A percentile compares a stretch with the other conserved stretches of the same genome.
Evolutionary conservation across 2,797 vertebrate genomes (phyloP).

Genomic region (Melanotaenia trifasciata): DNA sequence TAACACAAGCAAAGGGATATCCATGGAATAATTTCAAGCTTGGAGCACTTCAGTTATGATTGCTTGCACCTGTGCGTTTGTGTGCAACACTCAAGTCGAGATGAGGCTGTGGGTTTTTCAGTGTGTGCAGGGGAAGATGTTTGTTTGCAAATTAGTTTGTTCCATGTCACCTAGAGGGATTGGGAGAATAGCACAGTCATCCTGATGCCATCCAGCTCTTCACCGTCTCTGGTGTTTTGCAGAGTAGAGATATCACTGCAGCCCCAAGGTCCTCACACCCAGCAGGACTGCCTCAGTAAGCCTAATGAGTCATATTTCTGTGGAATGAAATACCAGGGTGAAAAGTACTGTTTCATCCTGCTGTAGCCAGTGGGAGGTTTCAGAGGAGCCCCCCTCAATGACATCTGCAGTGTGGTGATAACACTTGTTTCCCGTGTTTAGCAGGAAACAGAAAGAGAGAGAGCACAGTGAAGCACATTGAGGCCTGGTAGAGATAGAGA

Average conservation of each 20-base stretch:
- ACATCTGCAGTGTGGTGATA: constrained; percentile 80
- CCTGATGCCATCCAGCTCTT: constrained; percentile 51
- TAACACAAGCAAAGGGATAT: constrained; percentile 14
- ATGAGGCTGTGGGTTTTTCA: background rate
- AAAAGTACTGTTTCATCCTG: constrained; percentile 47
- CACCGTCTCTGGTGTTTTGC: constrained; percentile 42
- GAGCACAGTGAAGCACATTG: constrained; percentile 37
- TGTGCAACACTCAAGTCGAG: constrained; percentile 12
- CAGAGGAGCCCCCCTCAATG: constrained; percentile 26
- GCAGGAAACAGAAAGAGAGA: constrained; percentile 29
- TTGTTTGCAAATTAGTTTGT: constrained; percentile 29
- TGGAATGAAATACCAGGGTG: constrained; percentile 40
- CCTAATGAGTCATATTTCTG: constrained; percentile 63
- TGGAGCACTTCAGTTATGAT: constrained; percentile 19
- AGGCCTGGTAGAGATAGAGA: constrained; percentile 28
- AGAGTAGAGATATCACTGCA: constrained; percentile 51
- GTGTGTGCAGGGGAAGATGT: constrained; percentile 8
- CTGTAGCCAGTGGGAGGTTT: constrained; percentile 62
- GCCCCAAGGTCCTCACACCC: constrained; percentile 35
- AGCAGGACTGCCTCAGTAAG: constrained; percentile 42
- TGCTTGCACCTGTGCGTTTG: constrained; percentile 7
- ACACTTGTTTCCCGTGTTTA: constrained; percentile 67
- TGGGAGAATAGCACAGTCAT: constrained; percentile 15
- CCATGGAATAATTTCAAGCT: constrained; percentile 10
- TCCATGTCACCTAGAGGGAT: constrained; percentile 35